Evolutionary conservation across 2,888 invertebrate genomes (phyloP).

Genomic region (Machimus rusticus): DNA sequence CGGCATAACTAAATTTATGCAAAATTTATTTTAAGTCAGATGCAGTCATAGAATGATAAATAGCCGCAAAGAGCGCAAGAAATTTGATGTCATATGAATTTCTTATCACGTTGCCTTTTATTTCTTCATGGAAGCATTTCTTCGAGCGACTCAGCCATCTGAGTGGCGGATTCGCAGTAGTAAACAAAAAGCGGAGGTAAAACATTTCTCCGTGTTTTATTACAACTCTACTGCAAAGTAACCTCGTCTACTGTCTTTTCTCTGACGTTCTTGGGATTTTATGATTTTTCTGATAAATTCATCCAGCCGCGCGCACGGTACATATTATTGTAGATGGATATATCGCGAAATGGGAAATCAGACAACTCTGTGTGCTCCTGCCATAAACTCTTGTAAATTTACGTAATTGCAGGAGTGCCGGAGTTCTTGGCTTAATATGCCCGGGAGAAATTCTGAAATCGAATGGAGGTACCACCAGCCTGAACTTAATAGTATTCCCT

Average conservation of each 20-base stretch:
- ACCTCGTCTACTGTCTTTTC: neutral
- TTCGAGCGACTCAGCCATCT: neutral
- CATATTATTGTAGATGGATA: neutral
- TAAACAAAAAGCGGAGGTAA: neutral
- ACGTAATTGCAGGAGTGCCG: conserved; percentile 19
- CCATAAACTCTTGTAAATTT: conserved; percentile 25
- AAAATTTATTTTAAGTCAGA: neutral
- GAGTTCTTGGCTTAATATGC: conserved; percentile 8
- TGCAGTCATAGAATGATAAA: neutral
- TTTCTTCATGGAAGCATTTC: conserved; percentile 6
- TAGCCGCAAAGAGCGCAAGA: neutral
- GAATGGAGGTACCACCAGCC: neutral
- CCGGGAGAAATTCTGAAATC: conserved; percentile 14
- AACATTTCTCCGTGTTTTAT: conserved; percentile 16
- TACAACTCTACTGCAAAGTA: conserved; percentile 9
- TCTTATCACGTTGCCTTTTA: conserved; percentile 24
- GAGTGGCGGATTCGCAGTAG: neutral
- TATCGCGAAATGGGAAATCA: neutral
- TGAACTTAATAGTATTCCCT: conserved; percentile 1
- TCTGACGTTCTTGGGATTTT: conserved; percentile 13
- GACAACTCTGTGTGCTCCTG: neutral
- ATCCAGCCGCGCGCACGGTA: neutral
- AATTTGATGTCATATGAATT: conserved; percentile 17
- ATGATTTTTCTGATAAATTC: conserved; percentile 30
- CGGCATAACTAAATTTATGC: neutral